Evolutionary conservation across 2,113 vertebrate species (phyloP), one percentile per base, ranked within the genome.

Genomic region (Pseudolaguvia tuberculata): DNA sequence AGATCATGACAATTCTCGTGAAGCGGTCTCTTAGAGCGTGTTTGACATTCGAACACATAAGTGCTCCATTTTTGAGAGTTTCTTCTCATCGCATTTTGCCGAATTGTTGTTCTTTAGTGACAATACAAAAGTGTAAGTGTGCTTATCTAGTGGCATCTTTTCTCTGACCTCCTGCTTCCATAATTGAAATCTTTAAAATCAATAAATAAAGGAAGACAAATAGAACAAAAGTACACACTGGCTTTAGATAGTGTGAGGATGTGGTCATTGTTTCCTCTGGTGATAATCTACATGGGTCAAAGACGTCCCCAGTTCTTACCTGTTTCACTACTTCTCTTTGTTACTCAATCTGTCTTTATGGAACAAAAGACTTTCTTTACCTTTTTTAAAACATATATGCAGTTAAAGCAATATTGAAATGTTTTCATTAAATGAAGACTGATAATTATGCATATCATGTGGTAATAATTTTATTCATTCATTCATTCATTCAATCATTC

Each of bases 131-230:
- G 17, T 50, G 79, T 80, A 81, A 78, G 82, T 76, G 88, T 86
- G 70, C 63, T 85, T 88, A 86, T 87, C 86, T 84, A 85, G 86
- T 86, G 86, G 80, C 76, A 82, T 81, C 55, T 67, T 86, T 86
- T 83, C 77, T 85, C 86, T 89, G 86, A 88, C 87, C 86, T 89
- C 86, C 82, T 81, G 80, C 84, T 70, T 82, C 31, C 9, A 42
- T 42, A 42, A 42, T 42, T 42, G 9, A 6, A 42, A 42, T 42
- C 39, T 42, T 42, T 42, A 6, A 42, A 42, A 42, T 3, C 3
- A 6, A n/a, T n/a, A 35, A 35, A 35, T 4, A 42, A 5, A 5
- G 5, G 9, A 88, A 90, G 67, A 75, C 75, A 77, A 80, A 81
- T 35, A 35, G 85, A 86, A 82, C 83, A 79, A 80, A 76, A 82